Evolutionary conservation across 2,797 vertebrate genomes (phyloP), one percentile per base, ranked within the genome.

Genomic region (Anabacerthia variegaticeps): DNA sequence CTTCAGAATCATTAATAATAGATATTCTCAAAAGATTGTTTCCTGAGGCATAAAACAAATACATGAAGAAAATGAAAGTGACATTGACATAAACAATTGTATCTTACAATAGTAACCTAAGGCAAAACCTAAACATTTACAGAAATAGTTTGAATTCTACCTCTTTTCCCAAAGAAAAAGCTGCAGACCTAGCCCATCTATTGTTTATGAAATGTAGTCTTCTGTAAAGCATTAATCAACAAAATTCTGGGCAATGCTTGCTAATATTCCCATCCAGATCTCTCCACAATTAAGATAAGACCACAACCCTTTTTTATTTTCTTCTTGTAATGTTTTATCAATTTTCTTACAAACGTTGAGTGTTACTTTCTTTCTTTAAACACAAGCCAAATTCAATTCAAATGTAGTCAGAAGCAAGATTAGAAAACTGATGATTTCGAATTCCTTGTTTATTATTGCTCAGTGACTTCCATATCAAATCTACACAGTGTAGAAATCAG

Each of bases 81-180:
- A 86, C 92, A 85, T 94, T 94, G 93, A 87, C 93, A 88, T 85
- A 82, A 97, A 92, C 59, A 92, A 67, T 68, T 68, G 19, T 62
- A 62, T 85, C 51, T 90, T 93, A 49, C 85, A 72, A 43, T 52
- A 66, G 69, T 93, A 92, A 93, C 95, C 81, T 78, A 54, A 93
- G 80, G 79, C 93, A 87, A 72, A 92, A 76, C 49, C 44, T 78
- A 85, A 95, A 56, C 21, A 73, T 71, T 81, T 84, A 27, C 59
- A 88, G 63, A 75, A 83, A 41, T 56, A 27, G 46, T 58, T 75
- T 65, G 61, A 84, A 82, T 69, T 93, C 51, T 32, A 54, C 56
- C 27, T 89, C 26, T 88, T 65, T 37, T 78, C 34, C 87, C 41
- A 21, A 32, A 73, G 54, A 49, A 90, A 51, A 82, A 69, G 32